Conservation (phyloP, 2,797 vertebrate genomes). For the Pseudopleuronectes americanus region DNA sequence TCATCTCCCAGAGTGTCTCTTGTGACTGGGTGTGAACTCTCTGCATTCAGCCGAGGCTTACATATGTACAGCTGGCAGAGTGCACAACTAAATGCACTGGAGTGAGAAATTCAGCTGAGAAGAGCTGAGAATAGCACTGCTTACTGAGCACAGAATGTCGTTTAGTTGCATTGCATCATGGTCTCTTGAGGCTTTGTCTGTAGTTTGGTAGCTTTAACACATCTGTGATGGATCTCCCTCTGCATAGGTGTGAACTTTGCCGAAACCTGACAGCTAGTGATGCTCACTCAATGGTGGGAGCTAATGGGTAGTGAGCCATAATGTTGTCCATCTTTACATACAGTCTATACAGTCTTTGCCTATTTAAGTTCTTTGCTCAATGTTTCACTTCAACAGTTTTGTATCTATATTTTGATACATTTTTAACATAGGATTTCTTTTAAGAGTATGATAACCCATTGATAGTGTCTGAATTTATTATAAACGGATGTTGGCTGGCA, state of each 20-base stretch:
- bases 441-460: background rate
- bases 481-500: conserved; percentile 7
- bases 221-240: conserved; percentile 40
- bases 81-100: conserved; percentile 33
- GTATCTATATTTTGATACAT: too few relatives aligned
- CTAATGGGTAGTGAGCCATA: too few relatives aligned
- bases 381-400: too few relatives aligned
- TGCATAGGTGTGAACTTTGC: conserved; percentile 7
- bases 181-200: conserved; percentile 38
- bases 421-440: too few relatives aligned
- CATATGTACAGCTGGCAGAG: conserved; percentile 21
- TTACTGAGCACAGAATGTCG: conserved; percentile 33
- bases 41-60: conserved; percentile 19
- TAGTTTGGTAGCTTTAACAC: conserved; percentile 32
- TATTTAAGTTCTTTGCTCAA: too few relatives aligned
- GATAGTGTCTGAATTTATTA: background rate
- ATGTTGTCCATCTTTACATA: too few relatives aligned
- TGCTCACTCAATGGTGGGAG: background rate
- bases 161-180: conserved; percentile 44
- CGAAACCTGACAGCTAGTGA: background rate
- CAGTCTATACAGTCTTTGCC: too few relatives aligned
- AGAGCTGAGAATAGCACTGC: conserved; percentile 35
- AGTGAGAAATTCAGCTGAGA: conserved; percentile 39
- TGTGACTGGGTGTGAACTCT: conserved; percentile 12
- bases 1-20: conserved; percentile 11